phyloP scores from a whole-genome alignment of 2,888 invertebrate genomes.

The Zaprionus obscuricornis region DNA sequence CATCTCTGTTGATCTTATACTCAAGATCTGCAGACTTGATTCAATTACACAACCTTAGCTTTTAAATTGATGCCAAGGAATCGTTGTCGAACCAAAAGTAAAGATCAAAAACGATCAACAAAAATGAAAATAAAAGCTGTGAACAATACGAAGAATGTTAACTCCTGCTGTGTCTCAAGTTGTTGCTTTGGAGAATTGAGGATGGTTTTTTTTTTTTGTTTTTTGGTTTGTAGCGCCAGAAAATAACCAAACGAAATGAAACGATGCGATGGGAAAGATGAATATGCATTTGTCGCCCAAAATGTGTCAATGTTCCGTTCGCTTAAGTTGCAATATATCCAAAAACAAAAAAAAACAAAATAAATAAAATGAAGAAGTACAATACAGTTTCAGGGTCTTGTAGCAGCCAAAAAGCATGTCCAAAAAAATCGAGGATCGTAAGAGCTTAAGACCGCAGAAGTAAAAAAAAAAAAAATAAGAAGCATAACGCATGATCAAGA shows the following conservation, averaged over 20 bases:
- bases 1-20: background rate
- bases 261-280: constrained; percentile 32
- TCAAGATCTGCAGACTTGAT: constrained; percentile 15
- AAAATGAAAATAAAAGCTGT: constrained; percentile 37
- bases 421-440: too few relatives aligned
- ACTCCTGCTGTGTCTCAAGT: constrained; percentile 59
- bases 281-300: constrained; percentile 61
- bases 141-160: constrained; percentile 48
- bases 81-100: too few relatives aligned
- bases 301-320: constrained; percentile 22
- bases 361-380: too few relatives aligned
- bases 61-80: too few relatives aligned
- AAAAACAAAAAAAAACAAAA: too few relatives aligned
- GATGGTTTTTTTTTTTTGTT: background rate
- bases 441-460: too few relatives aligned
- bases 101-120: constrained; percentile 37
- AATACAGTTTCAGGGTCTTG: too few relatives aligned
- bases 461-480: too few relatives aligned
- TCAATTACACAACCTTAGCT: constrained; percentile 62
- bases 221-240: constrained; percentile 60
- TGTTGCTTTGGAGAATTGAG: too few relatives aligned
- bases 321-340: too few relatives aligned
- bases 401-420: too few relatives aligned
- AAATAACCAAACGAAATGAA: background rate
- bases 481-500: too few relatives aligned